Evolutionary conservation across 2,888 invertebrate species (phyloP).

Genomic region (Tholera decimalis): DNA sequence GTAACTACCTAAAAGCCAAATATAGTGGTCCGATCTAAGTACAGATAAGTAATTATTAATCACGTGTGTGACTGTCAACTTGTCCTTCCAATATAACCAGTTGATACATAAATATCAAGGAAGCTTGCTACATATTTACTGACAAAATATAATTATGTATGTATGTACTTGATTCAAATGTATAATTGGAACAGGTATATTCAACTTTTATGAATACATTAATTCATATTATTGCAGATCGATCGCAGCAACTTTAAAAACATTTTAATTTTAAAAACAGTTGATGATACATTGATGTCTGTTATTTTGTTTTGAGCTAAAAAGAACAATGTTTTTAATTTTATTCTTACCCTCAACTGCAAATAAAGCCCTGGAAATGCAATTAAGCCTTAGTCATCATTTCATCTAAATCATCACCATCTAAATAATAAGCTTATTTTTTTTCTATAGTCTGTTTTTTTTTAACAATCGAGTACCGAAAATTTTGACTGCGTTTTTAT

Average conservation of each 20-base stretch:
- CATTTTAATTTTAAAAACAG: background rate
- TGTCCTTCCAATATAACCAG: constrained; percentile 18
- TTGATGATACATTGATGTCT: background rate
- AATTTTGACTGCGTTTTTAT: too few species aligned
- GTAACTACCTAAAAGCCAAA: constrained; percentile 35
- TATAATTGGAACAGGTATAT: background rate
- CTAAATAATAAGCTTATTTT: too few species aligned
- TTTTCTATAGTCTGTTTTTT: too few species aligned
- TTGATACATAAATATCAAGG: background rate
- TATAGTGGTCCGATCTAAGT: constrained; percentile 25
- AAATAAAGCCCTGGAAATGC: too few species aligned
- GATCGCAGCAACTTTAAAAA: background rate
- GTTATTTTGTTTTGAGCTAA: background rate
- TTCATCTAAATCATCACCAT: too few species aligned
- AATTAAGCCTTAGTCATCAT: too few species aligned
- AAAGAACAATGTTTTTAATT: background rate
- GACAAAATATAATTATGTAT: background rate
- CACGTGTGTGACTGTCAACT: constrained; percentile 18
- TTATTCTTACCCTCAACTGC: background rate
- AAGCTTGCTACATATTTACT: constrained; percentile 5
- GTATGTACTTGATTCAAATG: background rate
- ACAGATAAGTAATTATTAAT: background rate
- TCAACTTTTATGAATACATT: background rate
- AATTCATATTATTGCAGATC: background rate
- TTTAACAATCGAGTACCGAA: too few species aligned